A percentile compares a stretch with the other conserved stretches of the same genome.
Evolutionary conservation across 2,888 invertebrate species (phyloP).

Genomic region (Aphidius colemani): DNA sequence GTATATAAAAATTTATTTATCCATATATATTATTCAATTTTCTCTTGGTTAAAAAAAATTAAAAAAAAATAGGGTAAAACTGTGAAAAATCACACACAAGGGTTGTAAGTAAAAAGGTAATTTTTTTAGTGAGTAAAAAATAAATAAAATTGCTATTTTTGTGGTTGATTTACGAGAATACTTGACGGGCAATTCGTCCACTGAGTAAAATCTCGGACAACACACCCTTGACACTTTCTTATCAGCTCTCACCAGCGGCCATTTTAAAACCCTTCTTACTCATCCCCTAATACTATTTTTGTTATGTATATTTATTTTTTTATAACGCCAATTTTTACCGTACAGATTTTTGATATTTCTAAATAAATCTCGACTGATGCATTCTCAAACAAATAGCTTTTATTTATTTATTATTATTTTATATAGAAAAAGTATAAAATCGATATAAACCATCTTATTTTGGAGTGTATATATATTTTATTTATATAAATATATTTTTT

Average conservation of each 20-base stretch:
- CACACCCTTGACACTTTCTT: conserved; percentile 39
- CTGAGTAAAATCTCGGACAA: conserved; percentile 45
- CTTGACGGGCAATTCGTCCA: conserved; percentile 60
- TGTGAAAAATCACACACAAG: neutral
- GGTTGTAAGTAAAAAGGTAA: conserved; percentile 18
- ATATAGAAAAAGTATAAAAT: neutral
- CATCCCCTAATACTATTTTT: conserved; percentile 18
- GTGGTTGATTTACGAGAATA: conserved; percentile 56
- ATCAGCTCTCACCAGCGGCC: conserved; percentile 52
- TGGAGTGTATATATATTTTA: neutral
- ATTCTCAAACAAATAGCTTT: neutral
- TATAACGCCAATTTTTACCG: neutral
- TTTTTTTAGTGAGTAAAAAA: conserved; percentile 15
- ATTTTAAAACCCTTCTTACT: conserved; percentile 43
- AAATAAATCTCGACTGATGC: neutral
- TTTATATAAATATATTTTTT: conserved; percentile 10
- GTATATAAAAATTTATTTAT: too few species aligned
- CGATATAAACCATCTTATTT: conserved; percentile 4
- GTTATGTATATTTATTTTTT: neutral
- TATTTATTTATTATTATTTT: neutral
- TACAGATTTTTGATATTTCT: neutral
- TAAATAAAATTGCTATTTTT: conserved; percentile 31
- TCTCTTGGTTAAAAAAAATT: too few species aligned
- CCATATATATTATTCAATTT: too few species aligned
- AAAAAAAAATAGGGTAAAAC: conserved; percentile 4